Evolutionary conservation across 2,797 vertebrate genomes (phyloP).

Genomic region (Tragopan temminckii): DNA sequence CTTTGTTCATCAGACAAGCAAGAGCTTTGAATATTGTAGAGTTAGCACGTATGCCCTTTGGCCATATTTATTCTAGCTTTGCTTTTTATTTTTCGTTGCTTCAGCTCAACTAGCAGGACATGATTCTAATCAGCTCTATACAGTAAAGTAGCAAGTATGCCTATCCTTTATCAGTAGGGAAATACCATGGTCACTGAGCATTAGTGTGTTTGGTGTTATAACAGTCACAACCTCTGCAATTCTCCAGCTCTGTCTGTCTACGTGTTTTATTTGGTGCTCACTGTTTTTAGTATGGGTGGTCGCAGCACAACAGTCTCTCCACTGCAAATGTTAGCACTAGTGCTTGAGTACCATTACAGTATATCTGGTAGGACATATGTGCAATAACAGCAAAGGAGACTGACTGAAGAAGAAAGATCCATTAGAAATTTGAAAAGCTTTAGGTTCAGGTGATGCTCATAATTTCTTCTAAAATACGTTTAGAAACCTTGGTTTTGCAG

Average conservation of each 20-base stretch:
- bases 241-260: background rate
- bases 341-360: conserved; percentile 6
- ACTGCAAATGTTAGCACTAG: background rate
- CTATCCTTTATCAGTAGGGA: background rate
- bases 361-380: background rate
- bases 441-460: background rate
- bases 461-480: background rate
- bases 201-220: background rate
- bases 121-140: background rate
- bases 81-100: background rate
- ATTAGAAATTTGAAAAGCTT: conserved; percentile 10
- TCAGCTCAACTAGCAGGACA: background rate
- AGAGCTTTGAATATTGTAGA: background rate
- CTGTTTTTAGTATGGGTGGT: background rate
- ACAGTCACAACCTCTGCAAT: background rate
- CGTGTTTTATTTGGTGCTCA: background rate
- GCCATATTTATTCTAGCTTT: background rate
- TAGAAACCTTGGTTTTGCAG: background rate
- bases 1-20: conserved; percentile 10
- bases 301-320: background rate
- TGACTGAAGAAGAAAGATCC: background rate
- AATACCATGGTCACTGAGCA: background rate
- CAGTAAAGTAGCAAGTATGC: background rate
- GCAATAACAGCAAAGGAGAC: background rate
- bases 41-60: background rate